phyloP scores from a whole-genome alignment of 1,140 invertebrate genomes.

The Acromyrmex echinatior region DNA sequence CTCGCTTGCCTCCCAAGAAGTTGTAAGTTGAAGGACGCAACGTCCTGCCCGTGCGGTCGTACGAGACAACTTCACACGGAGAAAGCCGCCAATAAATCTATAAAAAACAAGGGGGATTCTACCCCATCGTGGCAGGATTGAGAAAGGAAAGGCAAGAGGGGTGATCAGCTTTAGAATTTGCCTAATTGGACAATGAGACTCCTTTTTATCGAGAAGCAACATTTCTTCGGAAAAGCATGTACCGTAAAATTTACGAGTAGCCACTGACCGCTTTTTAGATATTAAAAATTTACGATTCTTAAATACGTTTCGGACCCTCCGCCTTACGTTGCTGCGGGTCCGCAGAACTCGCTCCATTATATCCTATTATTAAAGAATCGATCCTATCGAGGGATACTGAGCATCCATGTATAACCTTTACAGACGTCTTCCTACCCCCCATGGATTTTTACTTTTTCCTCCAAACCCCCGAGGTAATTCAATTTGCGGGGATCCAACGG shows the following conservation, averaged over 20 bases:
- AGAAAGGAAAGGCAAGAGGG: neutral
- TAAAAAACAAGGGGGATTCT: conserved; percentile 61
- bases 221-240: conserved; percentile 2
- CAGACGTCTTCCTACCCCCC: neutral
- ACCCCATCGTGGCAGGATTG: neutral
- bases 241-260: conserved; percentile 62
- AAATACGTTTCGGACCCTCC: conserved; percentile 58
- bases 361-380: conserved; percentile 74
- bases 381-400: conserved; percentile 52
- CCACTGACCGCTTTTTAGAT: conserved; percentile 46
- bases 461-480: conserved; percentile 62
- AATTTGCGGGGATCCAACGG: conserved; percentile 67
- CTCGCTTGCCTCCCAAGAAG: conserved; percentile 63
- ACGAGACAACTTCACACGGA: conserved; percentile 32
- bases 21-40: conserved; percentile 21
- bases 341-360: conserved; percentile 68
- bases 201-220: conserved; percentile 22
- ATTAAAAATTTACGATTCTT: conserved; percentile 69
- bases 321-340: conserved; percentile 41
- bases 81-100: conserved; percentile 67
- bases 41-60: conserved; percentile 57
- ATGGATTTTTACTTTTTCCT: conserved; percentile 44
- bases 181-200: conserved; percentile 67
- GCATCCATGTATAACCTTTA: conserved; percentile 40
- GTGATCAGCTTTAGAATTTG: neutral